These are phyloP conservation scores for Phyllotreta cruciferae DNA, from an alignment of 2,888 invertebrate species.

Conservation along the genomic window DNA sequence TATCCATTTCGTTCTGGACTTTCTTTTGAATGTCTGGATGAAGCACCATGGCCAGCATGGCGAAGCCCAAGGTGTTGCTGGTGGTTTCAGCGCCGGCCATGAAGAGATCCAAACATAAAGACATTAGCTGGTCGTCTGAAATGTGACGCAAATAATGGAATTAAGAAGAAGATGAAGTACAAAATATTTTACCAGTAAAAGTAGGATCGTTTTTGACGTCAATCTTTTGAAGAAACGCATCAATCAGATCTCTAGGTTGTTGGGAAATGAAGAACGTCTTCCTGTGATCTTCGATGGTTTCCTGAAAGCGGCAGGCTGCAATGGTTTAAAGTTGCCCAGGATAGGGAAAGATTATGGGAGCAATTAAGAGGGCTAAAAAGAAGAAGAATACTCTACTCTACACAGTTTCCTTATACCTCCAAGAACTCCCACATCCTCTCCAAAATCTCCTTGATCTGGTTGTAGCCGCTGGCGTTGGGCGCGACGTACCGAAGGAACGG, in stretches of 20 bases:
- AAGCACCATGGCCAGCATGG: conserved; percentile 66
- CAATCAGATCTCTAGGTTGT: conserved; percentile 69
- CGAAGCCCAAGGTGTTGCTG: conserved; percentile 68
- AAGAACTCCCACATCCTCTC: conserved; percentile 66
- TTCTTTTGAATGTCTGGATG: conserved; percentile 66
- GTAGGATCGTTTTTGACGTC: conserved; percentile 58
- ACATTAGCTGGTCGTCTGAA: conserved; percentile 56
- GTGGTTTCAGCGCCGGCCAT: conserved; percentile 77
- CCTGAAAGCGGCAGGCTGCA: too few species aligned
- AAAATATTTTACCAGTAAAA: conserved; percentile 57
- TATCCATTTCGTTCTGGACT: conserved; percentile 68
- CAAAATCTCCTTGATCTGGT: conserved; percentile 62
- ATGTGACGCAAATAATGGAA: too few species aligned
- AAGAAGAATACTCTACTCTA: too few species aligned
- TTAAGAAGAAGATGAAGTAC: too few species aligned
- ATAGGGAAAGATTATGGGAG: too few species aligned
- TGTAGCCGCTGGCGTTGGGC: conserved; percentile 70
- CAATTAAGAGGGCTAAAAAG: too few species aligned
- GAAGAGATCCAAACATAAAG: conserved; percentile 70
- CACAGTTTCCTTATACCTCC: too few species aligned
- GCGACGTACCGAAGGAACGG: conserved; percentile 72
- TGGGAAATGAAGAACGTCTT: conserved; percentile 58
- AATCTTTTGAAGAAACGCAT: conserved; percentile 70
- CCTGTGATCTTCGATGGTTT: conserved; percentile 65
- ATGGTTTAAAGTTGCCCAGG: too few species aligned